A percentile compares a stretch with the other conserved stretches of the same genome.
These are phyloP conservation scores for Xenopus borealis DNA, from an alignment of 2,113 vertebrate genomes.

Conservation along the genomic window DNA sequence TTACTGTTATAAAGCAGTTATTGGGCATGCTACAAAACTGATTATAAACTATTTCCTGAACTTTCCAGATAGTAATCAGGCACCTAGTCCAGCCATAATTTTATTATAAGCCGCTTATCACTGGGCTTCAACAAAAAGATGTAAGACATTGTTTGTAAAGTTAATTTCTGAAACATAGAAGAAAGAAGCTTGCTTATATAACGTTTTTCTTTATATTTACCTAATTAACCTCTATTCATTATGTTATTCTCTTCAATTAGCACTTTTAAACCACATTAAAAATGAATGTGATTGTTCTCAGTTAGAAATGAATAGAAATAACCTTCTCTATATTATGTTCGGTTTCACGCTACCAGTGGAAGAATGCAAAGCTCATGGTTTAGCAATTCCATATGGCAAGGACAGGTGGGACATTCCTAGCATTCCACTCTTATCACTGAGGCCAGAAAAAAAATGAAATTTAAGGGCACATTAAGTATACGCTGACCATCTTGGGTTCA, in stretches of 20 bases:
- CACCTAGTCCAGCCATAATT: too few species aligned
- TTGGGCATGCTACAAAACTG: too few species aligned
- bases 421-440: slow-evolving; percentile 16
- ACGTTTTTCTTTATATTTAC: not conserved
- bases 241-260: not conserved
- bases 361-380: not conserved
- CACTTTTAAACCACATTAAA: not conserved
- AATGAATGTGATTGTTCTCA: too few species aligned
- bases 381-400: slow-evolving; percentile 21
- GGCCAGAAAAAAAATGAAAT: not conserved
- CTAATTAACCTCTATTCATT: too few species aligned
- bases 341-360: not conserved
- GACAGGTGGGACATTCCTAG: slow-evolving; percentile 3
- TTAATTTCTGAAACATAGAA: too few species aligned
- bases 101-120: too few species aligned
- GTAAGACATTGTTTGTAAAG: too few species aligned
- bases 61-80: too few species aligned
- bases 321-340: not conserved
- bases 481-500: slow-evolving; percentile 14
- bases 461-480: slow-evolving; percentile 11
- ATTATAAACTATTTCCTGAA: too few species aligned
- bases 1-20: too few species aligned
- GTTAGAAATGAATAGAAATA: not conserved
- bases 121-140: too few species aligned
- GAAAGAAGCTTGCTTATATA: too few species aligned